phyloP scores from a whole-genome alignment of 1,140 invertebrate genomes.

The Papilio machaon region DNA sequence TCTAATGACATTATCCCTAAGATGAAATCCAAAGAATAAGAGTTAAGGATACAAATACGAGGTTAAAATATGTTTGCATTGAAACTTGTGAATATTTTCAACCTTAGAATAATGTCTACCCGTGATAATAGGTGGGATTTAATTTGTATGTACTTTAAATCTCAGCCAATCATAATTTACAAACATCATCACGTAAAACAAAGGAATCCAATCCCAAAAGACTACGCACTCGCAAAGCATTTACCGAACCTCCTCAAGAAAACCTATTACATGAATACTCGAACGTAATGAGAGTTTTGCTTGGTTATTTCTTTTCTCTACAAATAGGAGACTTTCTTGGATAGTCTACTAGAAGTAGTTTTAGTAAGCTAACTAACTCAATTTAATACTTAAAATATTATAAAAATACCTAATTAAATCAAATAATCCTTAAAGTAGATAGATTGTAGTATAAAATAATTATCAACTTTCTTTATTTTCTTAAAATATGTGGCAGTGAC shows the following conservation, averaged over 20 bases:
- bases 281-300: constrained; percentile 6
- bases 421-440: too few relatives aligned
- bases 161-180: not conserved
- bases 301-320: not conserved
- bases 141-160: not conserved
- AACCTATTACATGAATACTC: constrained; percentile 7
- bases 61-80: too few relatives aligned
- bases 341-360: not conserved
- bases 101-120: too few relatives aligned
- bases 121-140: not conserved
- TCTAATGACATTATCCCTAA: too few relatives aligned
- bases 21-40: too few relatives aligned
- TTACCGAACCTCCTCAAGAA: constrained; percentile 2
- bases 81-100: too few relatives aligned
- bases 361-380: too few relatives aligned
- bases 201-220: not conserved
- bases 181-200: not conserved
- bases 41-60: too few relatives aligned
- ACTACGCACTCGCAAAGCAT: not conserved
- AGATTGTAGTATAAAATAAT: too few relatives aligned
- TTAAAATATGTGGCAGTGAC: not conserved
- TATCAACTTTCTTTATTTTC: not conserved
- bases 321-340: not conserved
- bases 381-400: too few relatives aligned
- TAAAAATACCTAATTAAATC: too few relatives aligned